A percentile compares a stretch with the other conserved stretches of the same genome.
phyloP scores from a whole-genome alignment of 2,113 vertebrate genomes.

The Axis porcinus region DNA sequence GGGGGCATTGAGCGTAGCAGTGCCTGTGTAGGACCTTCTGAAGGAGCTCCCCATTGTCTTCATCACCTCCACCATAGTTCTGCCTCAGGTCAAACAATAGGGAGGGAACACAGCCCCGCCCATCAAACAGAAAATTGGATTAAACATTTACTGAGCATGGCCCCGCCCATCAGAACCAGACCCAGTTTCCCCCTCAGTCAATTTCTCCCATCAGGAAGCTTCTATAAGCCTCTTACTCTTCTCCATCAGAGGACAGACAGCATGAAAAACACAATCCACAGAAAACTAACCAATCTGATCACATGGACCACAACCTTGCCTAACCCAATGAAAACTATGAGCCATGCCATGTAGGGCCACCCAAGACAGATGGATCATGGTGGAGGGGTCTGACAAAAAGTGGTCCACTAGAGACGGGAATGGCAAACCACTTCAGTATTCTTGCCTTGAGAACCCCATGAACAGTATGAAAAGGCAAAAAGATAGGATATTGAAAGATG shows the following conservation, averaged over 20 bases:
- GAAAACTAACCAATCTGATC: not conserved
- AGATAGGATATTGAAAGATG: not conserved
- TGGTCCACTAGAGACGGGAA: not conserved
- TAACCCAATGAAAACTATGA: not conserved
- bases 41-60: not conserved
- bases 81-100: not conserved
- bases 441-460: not conserved
- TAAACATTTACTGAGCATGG: not conserved
- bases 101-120: not conserved
- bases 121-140: not conserved
- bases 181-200: not conserved
- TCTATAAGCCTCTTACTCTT: not conserved
- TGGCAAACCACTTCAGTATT: not conserved
- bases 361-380: not conserved
- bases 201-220: not conserved
- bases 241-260: not conserved
- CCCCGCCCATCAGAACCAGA: not conserved
- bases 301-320: not conserved
- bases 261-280: not conserved
- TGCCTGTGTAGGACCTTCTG: not conserved
- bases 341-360: not conserved
- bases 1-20: not conserved
- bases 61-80: not conserved
- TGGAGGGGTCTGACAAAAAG: not conserved
- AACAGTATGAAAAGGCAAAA: not conserved